Conservation (phyloP, 2,113 vertebrate genomes). For the Ceyx melanurus region DNA sequence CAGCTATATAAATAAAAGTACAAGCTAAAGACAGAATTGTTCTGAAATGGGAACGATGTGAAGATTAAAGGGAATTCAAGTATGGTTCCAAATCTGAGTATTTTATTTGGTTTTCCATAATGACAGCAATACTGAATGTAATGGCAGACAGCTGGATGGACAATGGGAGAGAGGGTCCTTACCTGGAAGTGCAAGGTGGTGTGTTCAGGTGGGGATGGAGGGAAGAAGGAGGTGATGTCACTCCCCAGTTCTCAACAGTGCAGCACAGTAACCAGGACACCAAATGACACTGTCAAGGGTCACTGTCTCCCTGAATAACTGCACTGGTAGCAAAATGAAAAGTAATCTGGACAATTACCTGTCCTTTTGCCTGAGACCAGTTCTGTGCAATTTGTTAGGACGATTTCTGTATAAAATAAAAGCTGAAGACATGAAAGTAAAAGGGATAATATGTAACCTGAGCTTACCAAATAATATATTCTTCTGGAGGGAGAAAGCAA, state of each 20-base stretch:
- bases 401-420: neutral
- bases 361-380: neutral
- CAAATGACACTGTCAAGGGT: neutral
- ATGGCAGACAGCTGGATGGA: neutral
- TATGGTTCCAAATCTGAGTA: neutral
- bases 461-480: neutral
- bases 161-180: neutral
- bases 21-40: neutral
- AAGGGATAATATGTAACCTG: neutral
- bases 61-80: neutral
- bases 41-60: neutral
- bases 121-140: neutral
- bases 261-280: neutral
- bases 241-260: accelerated
- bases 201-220: neutral
- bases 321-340: neutral
- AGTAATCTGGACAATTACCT: neutral
- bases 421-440: neutral
- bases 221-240: neutral
- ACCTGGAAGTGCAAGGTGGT: neutral
- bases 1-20: neutral
- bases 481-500: neutral
- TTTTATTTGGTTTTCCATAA: neutral
- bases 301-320: neutral
- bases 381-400: neutral